phyloP scores from a whole-genome alignment of 2,113 vertebrate genomes.

The Ailurus styani region DNA sequence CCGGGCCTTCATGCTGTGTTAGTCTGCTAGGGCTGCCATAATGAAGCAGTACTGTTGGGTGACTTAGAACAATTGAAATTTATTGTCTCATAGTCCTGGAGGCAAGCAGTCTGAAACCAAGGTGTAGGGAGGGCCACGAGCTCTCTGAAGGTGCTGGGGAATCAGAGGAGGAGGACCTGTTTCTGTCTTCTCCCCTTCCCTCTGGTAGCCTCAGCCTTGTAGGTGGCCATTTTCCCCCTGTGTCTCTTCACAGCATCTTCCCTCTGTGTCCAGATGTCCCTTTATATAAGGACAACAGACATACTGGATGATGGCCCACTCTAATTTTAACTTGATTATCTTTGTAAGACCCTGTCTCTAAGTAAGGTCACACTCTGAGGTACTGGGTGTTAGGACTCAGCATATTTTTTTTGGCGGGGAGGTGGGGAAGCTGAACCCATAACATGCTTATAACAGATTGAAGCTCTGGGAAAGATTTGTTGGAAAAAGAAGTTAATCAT shows the following conservation, averaged over 20 bases:
- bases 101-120: neutral
- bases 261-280: neutral
- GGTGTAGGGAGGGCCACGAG: accelerated
- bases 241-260: accelerated
- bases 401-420: neutral
- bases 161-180: too few relatives aligned
- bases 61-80: neutral
- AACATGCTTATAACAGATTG: neutral
- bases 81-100: neutral
- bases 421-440: too few relatives aligned
- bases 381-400: neutral
- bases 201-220: neutral
- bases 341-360: neutral
- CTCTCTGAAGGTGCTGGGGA: neutral
- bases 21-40: neutral
- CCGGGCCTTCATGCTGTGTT: neutral
- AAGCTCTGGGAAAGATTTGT: neutral
- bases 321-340: neutral
- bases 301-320: neutral
- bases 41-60: neutral
- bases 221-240: neutral
- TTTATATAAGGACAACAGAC: neutral
- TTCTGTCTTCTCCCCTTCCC: neutral
- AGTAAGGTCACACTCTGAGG: neutral
- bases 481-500: neutral